Evolutionary conservation across 2,113 vertebrate genomes (phyloP).

Genomic region (Columbina picui): DNA sequence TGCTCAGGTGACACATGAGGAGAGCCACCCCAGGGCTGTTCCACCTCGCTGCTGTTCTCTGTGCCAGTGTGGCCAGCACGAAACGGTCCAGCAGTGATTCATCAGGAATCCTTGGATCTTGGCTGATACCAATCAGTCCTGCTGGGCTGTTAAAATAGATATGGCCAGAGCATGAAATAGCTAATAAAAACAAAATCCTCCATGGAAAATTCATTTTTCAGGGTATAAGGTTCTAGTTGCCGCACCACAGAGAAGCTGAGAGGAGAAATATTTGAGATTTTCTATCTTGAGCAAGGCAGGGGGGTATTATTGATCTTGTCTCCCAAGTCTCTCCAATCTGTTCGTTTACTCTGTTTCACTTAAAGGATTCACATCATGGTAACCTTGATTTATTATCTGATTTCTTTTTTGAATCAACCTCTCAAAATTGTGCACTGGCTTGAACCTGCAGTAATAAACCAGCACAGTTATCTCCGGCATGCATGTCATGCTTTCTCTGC

Average conservation of each 20-base stretch:
- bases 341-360: constrained; percentile 44
- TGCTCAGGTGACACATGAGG: constrained; percentile 10
- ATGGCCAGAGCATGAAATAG: constrained; percentile 66
- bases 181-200: constrained; percentile 68
- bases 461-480: not conserved
- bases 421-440: constrained; percentile 44
- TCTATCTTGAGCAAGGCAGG: constrained; percentile 13
- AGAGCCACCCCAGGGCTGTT: not conserved
- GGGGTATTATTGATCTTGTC: constrained; percentile 36
- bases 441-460: constrained; percentile 54
- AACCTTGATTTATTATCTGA: constrained; percentile 62
- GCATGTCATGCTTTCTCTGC: constrained; percentile 26
- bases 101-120: constrained; percentile 62
- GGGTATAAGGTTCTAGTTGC: constrained; percentile 46
- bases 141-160: constrained; percentile 70
- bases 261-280: constrained; percentile 20
- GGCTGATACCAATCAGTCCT: constrained; percentile 64
- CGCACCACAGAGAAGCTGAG: constrained; percentile 16
- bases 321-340: constrained; percentile 41
- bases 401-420: constrained; percentile 57
- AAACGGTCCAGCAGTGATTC: constrained; percentile 62
- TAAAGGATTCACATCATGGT: constrained; percentile 43
- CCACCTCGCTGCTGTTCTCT: not conserved
- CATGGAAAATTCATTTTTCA: constrained; percentile 62
- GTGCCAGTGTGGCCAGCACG: not conserved